Evolutionary conservation across 2,113 vertebrate species (phyloP).

Genomic region (Acanthochromis polyacanthus): DNA sequence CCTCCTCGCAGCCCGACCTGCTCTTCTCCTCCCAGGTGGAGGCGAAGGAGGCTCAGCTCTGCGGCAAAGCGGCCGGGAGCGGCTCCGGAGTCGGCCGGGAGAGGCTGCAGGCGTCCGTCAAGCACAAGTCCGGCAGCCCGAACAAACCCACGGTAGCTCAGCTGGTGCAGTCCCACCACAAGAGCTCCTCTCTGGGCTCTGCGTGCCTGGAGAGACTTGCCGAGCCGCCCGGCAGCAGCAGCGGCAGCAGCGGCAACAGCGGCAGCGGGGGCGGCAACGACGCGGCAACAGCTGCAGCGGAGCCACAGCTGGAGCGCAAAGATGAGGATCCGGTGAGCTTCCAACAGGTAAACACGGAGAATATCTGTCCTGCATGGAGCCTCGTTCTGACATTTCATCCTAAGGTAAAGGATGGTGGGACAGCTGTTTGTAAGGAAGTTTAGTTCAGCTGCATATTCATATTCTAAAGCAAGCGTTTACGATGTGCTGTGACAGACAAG

Average conservation of each 20-base stretch:
- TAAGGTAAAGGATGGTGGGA: too few species aligned
- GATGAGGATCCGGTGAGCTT: conserved; percentile 50
- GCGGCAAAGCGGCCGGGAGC: conserved; percentile 51
- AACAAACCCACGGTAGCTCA: conserved; percentile 69
- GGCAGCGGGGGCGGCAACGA: background rate
- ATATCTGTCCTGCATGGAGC: too few species aligned
- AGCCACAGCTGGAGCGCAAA: conserved; percentile 14
- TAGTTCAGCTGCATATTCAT: too few species aligned
- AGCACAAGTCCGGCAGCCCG: conserved; percentile 11
- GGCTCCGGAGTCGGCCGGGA: conserved; percentile 59
- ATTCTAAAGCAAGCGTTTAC: too few species aligned
- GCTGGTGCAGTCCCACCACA: conserved; percentile 88
- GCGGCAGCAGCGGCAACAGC: conserved; percentile 6
- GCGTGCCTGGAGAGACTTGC: conserved; percentile 66
- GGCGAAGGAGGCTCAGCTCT: conserved; percentile 46
- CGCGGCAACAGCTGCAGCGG: conserved; percentile 33
- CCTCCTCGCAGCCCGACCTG: conserved; percentile 92
- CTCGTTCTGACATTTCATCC: too few species aligned
- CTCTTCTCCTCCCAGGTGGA: conserved; percentile 83
- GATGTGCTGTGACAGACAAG: too few species aligned
- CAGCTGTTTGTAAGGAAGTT: too few species aligned
- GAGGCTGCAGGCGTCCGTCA: conserved; percentile 32
- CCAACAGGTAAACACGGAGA: background rate
- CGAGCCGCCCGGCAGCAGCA: conserved; percentile 14
- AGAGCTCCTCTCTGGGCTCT: conserved; percentile 83